Conservation (phyloP, 1,140 invertebrate genomes). For the Drosophila leontia region DNA sequence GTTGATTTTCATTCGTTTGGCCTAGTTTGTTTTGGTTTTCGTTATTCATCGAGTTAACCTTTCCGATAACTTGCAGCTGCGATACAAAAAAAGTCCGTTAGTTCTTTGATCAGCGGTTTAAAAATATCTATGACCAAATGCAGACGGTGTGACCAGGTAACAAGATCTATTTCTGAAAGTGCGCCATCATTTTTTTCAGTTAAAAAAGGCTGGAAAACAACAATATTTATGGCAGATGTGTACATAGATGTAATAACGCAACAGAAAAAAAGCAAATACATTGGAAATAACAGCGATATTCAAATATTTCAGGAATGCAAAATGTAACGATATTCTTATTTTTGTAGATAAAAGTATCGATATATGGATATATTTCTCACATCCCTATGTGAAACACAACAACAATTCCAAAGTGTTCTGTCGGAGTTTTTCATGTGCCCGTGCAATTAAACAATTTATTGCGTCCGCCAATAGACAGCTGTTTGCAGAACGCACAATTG, state of each 20-base stretch:
- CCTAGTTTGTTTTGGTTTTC: background rate
- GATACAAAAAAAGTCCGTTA: background rate
- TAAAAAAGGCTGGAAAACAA: background rate
- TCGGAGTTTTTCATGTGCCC: constrained; percentile 30
- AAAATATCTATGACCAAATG: constrained; percentile 16
- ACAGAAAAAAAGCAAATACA: background rate
- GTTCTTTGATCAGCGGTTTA: constrained; percentile 1
- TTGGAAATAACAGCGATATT: background rate
- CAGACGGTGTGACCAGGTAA: background rate
- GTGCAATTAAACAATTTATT: constrained; percentile 37
- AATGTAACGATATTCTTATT: background rate
- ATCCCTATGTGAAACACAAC: constrained; percentile 31
- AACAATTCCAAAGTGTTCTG: constrained; percentile 37
- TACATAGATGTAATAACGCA: background rate
- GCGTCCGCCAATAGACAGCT: constrained; percentile 11
- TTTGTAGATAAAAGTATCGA: constrained; percentile 16
- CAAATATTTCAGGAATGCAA: background rate
- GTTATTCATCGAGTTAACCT: background rate
- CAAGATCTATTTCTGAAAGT: background rate
- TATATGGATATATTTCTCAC: constrained; percentile 8
- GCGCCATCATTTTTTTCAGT: background rate
- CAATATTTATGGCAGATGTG: background rate
- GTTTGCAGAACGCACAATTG: constrained; percentile 6
- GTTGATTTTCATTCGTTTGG: background rate
- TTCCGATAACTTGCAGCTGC: background rate